A percentile compares a stretch with the other conserved stretches of the same genome.
Conservation (phyloP, 2,113 vertebrate genomes). For the Eupsittula cactorum region DNA sequence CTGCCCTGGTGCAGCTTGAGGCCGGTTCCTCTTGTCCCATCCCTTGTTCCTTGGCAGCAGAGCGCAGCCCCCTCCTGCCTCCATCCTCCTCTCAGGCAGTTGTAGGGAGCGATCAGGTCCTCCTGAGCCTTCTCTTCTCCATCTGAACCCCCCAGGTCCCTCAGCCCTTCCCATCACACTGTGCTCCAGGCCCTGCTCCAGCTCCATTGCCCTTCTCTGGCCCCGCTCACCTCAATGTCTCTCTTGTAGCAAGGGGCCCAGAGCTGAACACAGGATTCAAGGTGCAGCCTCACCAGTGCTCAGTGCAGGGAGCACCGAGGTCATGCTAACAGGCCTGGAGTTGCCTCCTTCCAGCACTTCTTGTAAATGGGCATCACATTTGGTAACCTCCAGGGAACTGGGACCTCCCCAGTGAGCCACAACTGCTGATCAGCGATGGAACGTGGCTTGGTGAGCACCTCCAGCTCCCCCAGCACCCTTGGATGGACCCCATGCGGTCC, state of each 20-base stretch:
- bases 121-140: too few species aligned
- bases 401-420: not conserved
- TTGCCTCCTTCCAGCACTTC: not conserved
- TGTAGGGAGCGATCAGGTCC: too few species aligned
- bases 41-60: too few species aligned
- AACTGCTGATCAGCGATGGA: not conserved
- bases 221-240: rapidly evolving
- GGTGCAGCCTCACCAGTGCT: not conserved
- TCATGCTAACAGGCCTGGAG: not conserved
- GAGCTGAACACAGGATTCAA: not conserved
- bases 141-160: too few species aligned
- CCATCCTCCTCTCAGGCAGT: too few species aligned
- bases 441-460: not conserved
- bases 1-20: too few species aligned
- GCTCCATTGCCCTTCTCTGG: not conserved
- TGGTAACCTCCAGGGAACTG: not conserved
- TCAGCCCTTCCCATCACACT: not conserved
- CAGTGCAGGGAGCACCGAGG: not conserved
- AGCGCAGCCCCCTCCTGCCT: too few species aligned
- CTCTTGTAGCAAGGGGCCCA: not conserved
- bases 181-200: not conserved
- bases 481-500: too few species aligned
- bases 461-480: not conserved
- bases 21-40: too few species aligned
- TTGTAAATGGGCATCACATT: too few species aligned